Evolutionary conservation across 2,797 vertebrate genomes (phyloP), one percentile per base, ranked within the genome.

Genomic region (Tachyglossus aculeatus): DNA sequence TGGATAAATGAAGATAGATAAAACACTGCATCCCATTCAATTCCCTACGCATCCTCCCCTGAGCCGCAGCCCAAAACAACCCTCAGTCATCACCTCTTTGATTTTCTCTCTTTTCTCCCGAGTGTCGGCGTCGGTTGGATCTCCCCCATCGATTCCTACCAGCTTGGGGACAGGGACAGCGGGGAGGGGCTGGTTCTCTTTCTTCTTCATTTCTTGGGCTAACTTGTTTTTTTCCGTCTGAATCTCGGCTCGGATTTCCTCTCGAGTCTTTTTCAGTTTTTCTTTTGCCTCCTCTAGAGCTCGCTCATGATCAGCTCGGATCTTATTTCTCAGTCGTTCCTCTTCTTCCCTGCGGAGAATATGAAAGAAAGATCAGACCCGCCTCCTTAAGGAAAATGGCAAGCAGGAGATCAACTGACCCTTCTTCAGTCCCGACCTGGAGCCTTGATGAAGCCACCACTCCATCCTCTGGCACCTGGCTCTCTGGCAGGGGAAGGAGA

Each of bases 281-380:
- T 98, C 96, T 88, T 99, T 99, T 16, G 97, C 98, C 91, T 99
- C 97, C 91, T 99, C 96, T 82, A 99, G 89, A 5, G 96, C 97
- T 60, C 96, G 95, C 91, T 98, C 97, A 2, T 99, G 98, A 88
- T 99, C 98, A 31, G 97, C 97, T 48, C 96, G 95, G 77, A 99
- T 99, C 93, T 98, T 98, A 87, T 96, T 95, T 87, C 97, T 95
- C 88, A 98, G 93, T 80, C 95, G 97, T 90, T 98, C 97, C 89
- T 98, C 97, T 86, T 98, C 97, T 92, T 98, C 97, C 91, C 98
- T 99, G 68, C 38, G 43, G 69, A 85, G 62, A 89, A 65, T 67
- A 43, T 69, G 69, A 87, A 83, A 80, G 11, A 40, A 14, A 7
- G 37, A 61, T 89, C 74, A 90, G 60, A 71, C 55, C 29, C 80